Conservation (phyloP, 2,113 vertebrate genomes). For the Morone saxatilis region DNA sequence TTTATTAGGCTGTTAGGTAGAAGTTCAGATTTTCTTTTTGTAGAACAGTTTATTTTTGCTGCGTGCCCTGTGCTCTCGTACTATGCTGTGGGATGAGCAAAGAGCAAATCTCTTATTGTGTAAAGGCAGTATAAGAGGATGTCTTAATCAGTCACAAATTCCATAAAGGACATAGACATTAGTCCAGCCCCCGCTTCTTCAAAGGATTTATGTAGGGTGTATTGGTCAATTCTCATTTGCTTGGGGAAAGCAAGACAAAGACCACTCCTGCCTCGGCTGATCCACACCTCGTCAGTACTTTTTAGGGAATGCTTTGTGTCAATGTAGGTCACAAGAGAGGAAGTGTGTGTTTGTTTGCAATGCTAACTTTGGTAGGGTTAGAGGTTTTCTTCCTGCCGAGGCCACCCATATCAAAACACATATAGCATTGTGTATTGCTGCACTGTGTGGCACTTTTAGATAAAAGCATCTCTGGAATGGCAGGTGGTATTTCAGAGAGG, state of each 20-base stretch:
- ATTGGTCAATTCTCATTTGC: too few species aligned
- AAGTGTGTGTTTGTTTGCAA: background rate
- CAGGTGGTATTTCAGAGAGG: conserved; percentile 2
- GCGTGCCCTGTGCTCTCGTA: too few species aligned
- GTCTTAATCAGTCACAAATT: background rate
- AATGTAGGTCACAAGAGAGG: background rate
- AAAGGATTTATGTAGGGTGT: background rate
- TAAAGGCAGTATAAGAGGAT: background rate
- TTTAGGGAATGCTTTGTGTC: background rate
- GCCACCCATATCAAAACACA: background rate
- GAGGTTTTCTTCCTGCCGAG: background rate
- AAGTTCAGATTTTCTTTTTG: too few species aligned
- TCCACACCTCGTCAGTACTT: background rate
- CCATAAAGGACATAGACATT: background rate
- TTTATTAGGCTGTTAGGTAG: too few species aligned
- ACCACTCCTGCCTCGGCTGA: too few species aligned
- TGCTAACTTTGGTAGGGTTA: background rate
- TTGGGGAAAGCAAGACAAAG: too few species aligned
- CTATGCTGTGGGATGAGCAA: too few species aligned
- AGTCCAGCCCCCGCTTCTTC: background rate
- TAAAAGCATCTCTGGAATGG: conserved; percentile 15
- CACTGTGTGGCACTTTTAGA: conserved; percentile 6
- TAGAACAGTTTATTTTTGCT: too few species aligned
- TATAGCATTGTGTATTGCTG: background rate
- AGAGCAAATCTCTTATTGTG: too few species aligned